Percentiles rank a stretch among this genome's conserved stretches.
Evolutionary conservation across 2,888 invertebrate genomes (phyloP).

Genomic region (Microctonus brassicae): DNA sequence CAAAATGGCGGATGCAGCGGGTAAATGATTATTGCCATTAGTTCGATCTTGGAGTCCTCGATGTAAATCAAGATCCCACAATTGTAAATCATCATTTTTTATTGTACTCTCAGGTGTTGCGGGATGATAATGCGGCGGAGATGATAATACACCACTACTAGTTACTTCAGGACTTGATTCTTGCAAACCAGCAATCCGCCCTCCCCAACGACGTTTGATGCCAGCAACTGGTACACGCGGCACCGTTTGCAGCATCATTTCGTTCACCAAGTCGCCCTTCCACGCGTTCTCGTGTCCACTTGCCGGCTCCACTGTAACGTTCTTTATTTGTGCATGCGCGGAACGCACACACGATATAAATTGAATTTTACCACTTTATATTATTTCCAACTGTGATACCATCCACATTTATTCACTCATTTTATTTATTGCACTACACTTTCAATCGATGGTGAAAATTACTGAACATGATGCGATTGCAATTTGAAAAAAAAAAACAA

Average conservation of each 20-base stretch:
- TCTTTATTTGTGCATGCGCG: constrained; percentile 13
- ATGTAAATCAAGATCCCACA: constrained; percentile 82
- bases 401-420: not conserved
- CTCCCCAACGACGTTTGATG: constrained; percentile 63
- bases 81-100: constrained; percentile 73
- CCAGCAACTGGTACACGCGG: constrained; percentile 64
- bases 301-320: constrained; percentile 48
- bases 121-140: constrained; percentile 80
- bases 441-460: constrained; percentile 22
- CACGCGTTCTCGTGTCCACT: constrained; percentile 24
- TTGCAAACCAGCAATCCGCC: constrained; percentile 55
- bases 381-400: not conserved
- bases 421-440: not conserved
- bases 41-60: constrained; percentile 63
- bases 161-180: constrained; percentile 67
- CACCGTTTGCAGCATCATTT: constrained; percentile 62
- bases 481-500: not conserved
- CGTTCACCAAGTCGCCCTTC: constrained; percentile 42
- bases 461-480: constrained; percentile 11
- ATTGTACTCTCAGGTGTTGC: constrained; percentile 82
- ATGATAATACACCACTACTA: constrained; percentile 72
- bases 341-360: not conserved
- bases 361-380: not conserved
- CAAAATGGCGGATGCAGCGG: constrained; percentile 43
- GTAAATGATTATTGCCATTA: constrained; percentile 31